Evolutionary conservation across 2,888 invertebrate genomes (phyloP), one percentile per base, ranked within the genome.

Genomic region (Erebia palarica): DNA sequence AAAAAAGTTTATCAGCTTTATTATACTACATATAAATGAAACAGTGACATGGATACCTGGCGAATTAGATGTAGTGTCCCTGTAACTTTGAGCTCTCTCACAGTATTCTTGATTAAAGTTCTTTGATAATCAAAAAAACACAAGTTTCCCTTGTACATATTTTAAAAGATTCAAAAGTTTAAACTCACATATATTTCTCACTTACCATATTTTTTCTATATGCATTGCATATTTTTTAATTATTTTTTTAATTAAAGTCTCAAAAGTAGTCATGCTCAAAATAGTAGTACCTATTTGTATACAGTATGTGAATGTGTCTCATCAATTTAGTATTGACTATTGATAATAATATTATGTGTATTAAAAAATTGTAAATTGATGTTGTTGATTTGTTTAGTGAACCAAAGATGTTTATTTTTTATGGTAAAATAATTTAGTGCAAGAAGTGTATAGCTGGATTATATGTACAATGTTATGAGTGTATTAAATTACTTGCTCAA

Each of bases 401-500:
- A 91, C 92, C 92, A 92, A 92, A 92, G 92, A 92, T 86, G 86
- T 91, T 90, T 89, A 91, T 90, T 82, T 90, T 89, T 91, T 90
- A 86, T 90, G 88, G 88, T 89, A 84, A 80, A 85, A 85, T 82
- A 83, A 86, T 86, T 86, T 86, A 86, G 83, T 86, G 85, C 83
- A 85, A 86, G 81, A 85, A 87, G 82, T 87, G 86, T 86, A 87
- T 86, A 87, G 81, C 84, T 87, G 85, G 82, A 87, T 80, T 88
- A 84, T 85, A 87, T 90, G 89, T 89, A 89, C 81, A 84, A 83
- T 82, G 82, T 89, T 90, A 88, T 90, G 86, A 86, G 84, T 88
- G 90, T 92, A 91, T 86, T 92, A 91, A 92, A 92, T 88, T 88
- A 90, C 85, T 84, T 89, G 91, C 91, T 90, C 90, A 89, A 88